Evolutionary conservation across 2,888 invertebrate species (phyloP).

Genomic region (Abscondita cerata): DNA sequence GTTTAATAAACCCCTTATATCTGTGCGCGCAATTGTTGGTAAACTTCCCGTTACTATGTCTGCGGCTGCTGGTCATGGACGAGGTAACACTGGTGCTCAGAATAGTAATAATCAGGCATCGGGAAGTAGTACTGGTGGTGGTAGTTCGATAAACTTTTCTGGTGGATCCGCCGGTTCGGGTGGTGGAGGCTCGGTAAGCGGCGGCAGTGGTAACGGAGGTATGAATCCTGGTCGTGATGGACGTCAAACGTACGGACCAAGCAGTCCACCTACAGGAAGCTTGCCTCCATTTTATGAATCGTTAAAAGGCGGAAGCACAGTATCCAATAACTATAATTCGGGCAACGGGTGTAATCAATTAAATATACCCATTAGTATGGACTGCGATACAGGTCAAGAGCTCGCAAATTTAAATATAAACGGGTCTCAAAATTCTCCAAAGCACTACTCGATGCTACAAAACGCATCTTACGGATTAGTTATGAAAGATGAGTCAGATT

Average conservation of each 20-base stretch:
- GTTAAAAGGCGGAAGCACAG: conserved; percentile 79
- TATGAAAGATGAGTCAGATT: conserved; percentile 80
- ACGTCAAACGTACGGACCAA: conserved; percentile 85
- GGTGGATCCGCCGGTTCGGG: conserved; percentile 60
- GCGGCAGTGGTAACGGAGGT: conserved; percentile 77
- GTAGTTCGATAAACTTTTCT: conserved; percentile 57
- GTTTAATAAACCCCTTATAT: conserved; percentile 67
- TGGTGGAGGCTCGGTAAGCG: conserved; percentile 62
- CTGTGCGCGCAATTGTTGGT: conserved; percentile 62
- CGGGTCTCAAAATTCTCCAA: conserved; percentile 60
- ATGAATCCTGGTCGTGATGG: conserved; percentile 76
- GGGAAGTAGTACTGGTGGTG: conserved; percentile 51
- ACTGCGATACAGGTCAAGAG: conserved; percentile 76
- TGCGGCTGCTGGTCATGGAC: conserved; percentile 82
- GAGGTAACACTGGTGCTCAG: conserved; percentile 66
- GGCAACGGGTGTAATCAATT: conserved; percentile 73
- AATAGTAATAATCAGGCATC: conserved; percentile 53
- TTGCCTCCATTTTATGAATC: conserved; percentile 91
- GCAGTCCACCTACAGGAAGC: conserved; percentile 86
- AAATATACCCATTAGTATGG: conserved; percentile 74
- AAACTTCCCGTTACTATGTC: conserved; percentile 72
- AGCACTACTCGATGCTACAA: conserved; percentile 81
- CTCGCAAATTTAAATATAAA: conserved; percentile 60
- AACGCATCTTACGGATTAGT: conserved; percentile 82
- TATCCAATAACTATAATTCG: conserved; percentile 69